Base-by-base conservation (phyloP, 2,797 vertebrate species). In the Eospalax fontanierii region DNA sequence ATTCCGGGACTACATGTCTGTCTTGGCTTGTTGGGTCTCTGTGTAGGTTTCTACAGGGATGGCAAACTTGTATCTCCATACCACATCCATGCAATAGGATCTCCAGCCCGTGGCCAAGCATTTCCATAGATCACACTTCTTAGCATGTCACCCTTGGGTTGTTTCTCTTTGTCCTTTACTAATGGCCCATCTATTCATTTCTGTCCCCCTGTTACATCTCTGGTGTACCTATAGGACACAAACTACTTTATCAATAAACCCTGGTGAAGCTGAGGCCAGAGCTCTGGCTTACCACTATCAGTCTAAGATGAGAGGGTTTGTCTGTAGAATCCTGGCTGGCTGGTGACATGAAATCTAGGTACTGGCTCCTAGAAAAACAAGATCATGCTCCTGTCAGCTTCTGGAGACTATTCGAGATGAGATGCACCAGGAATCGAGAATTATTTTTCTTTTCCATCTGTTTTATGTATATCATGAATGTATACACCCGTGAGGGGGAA, bases 161-260 rank as follows among this genome's bases (percentile, higher is more conserved):
- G 11, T 30, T 86, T 8, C 33, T 75, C 57, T 50, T 70, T 26
- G 4, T n/a, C 54, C 40, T 75, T 86, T 46, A 78, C 21, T 46
- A 38, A 21, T n/a, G 38, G 15, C 6, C 9, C 15, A 22, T 1
- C 4, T 15, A 3, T 38, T 54, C 35, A 28, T 40, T 57, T 16
- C 24, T 10, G 7, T 10, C 30, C 40, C 18, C n/a, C 76, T 54
- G 16, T 46, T 14, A 18, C 43, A 7, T 66, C 16, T 4, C 30
- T n/a, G 0, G 19, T 30, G 0, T 2, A 9, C 7, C 59, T 40
- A 4, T 24, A 57, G 40, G 21, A 33, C 21, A 46, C 1, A 5
- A 30, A 40, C 61, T 38, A 28, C 12, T 54, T 54, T 54, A 54
- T 54, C 50, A 10, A 54, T 54, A 54, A 54, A 54, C 50, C 50